Percentiles rank a stretch among this genome's conserved stretches.
These are phyloP conservation scores for Tolmerus cingulatus DNA, from an alignment of 2,888 invertebrate species.

Conservation along the genomic window DNA sequence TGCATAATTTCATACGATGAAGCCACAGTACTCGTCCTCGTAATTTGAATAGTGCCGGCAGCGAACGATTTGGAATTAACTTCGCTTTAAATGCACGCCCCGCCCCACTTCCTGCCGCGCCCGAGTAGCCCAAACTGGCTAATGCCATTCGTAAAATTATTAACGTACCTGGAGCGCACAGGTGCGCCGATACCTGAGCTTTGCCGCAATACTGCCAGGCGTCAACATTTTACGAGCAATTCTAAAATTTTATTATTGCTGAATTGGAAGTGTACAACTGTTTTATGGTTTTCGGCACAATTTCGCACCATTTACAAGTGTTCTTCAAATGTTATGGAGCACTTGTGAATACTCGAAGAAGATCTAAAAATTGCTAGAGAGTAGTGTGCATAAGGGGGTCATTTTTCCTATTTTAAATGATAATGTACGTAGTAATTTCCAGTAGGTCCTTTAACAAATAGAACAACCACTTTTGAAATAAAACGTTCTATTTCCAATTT, in stretches of 20 bases:
- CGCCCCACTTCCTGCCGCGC: background rate
- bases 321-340: background rate
- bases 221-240: background rate
- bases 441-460: too few relatives aligned
- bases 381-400: too few relatives aligned
- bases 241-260: background rate
- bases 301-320: background rate
- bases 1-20: slow-evolving; percentile 17
- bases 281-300: background rate
- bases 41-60: slow-evolving; percentile 18
- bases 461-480: too few relatives aligned
- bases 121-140: background rate
- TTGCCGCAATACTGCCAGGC: background rate
- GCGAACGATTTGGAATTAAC: slow-evolving; percentile 22
- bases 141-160: slow-evolving; percentile 14
- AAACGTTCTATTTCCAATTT: too few relatives aligned
- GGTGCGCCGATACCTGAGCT: background rate
- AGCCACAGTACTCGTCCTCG: slow-evolving; percentile 10
- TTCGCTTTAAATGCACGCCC: slow-evolving; percentile 1
- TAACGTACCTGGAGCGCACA: background rate
- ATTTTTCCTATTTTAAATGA: too few relatives aligned
- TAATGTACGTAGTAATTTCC: too few relatives aligned
- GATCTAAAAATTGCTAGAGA: background rate
- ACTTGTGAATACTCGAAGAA: background rate
- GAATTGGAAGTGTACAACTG: background rate